Evolutionary conservation across 2,113 vertebrate species (phyloP), one percentile per base, ranked within the genome.

Genomic region (Trichomycterus rosablanca): DNA sequence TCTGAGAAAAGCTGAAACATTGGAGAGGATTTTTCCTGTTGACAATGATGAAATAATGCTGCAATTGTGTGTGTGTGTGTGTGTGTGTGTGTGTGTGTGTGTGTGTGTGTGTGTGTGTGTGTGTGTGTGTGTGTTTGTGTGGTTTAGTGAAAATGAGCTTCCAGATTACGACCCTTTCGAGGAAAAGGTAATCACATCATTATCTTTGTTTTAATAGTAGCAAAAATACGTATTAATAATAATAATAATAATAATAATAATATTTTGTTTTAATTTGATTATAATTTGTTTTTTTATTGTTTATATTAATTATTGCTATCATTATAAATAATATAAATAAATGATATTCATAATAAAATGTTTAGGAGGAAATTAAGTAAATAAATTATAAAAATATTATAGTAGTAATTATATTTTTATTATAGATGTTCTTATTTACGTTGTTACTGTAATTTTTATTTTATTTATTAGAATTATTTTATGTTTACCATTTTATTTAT

Each of bases 91-190:
- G 11, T 55, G 34, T 55, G 11, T 63, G 28, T 39, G 54, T 55
- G 22, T 28, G 20, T 37, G 9, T 64, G 4, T 40, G 23, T 58
- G 37, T 52, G 30, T 53, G 50, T 50, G 46, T 50, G 46, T 54
- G 32, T 35, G 18, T 46, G 8, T 61, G 22, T 45, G 10, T 39
- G 44, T 50, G 12, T 34, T 37, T 45, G 14, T 45, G 28, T 35
- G 12, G 46, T 50, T 61, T 73, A 89, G 88, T 70, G 67, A 79
- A 64, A 66, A 74, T 34, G 86, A 87, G 59, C 86, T 89, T 53
- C 87, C 87, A 34, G 77, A 80, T 45, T 81, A 75, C 56, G 83
- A 88, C 75, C 72, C 79, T 0, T 50, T 80, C 71, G 86, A 89
- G 76, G 83, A 84, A 70, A 87, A 83, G 82, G 88, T 89, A 73